phyloP scores from a whole-genome alignment of 2,797 vertebrate species.

The Lutjanus campechanus region DNA sequence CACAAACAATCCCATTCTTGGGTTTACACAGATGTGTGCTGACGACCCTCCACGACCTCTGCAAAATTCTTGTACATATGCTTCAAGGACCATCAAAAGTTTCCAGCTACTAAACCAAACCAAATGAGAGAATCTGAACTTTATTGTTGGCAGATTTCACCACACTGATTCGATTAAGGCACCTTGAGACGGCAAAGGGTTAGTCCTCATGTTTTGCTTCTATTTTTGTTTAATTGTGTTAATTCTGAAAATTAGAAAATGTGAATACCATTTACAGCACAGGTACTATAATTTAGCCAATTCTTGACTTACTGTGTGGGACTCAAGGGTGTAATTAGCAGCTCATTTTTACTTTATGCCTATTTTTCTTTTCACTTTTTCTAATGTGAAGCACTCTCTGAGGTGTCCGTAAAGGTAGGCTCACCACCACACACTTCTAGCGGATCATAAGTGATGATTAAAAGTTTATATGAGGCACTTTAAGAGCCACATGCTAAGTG shows the following conservation, averaged over 20 bases:
- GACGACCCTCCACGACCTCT: slow-evolving; percentile 49
- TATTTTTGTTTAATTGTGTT: slow-evolving; percentile 13
- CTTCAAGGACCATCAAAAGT: slow-evolving; percentile 49
- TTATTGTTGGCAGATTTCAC: slow-evolving; percentile 32
- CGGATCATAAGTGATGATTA: too few species aligned
- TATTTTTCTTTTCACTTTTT: slow-evolving; percentile 16
- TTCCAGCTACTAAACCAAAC: slow-evolving; percentile 49
- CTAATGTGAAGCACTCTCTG: slow-evolving; percentile 1
- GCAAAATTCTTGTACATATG: slow-evolving; percentile 36
- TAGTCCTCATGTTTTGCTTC: slow-evolving; percentile 22
- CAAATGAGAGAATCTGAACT: slow-evolving; percentile 37
- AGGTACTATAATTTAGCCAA: slow-evolving; percentile 10
- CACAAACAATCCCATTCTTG: slow-evolving; percentile 48
- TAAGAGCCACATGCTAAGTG: too few species aligned
- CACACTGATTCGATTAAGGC: slow-evolving; percentile 32
- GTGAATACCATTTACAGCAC: slow-evolving; percentile 7
- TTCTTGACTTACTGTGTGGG: slow-evolving; percentile 8
- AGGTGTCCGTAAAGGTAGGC: not conserved
- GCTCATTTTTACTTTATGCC: slow-evolving; percentile 6
- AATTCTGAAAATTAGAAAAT: slow-evolving; percentile 16
- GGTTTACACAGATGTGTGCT: slow-evolving; percentile 76
- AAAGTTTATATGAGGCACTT: too few species aligned
- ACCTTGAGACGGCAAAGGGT: not conserved
- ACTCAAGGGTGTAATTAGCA: slow-evolving; percentile 29
- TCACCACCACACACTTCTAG: too few species aligned